These are phyloP conservation scores for Lycodopsis pacificus DNA, from an alignment of 2,797 vertebrate genomes.

Conservation along the genomic window DNA sequence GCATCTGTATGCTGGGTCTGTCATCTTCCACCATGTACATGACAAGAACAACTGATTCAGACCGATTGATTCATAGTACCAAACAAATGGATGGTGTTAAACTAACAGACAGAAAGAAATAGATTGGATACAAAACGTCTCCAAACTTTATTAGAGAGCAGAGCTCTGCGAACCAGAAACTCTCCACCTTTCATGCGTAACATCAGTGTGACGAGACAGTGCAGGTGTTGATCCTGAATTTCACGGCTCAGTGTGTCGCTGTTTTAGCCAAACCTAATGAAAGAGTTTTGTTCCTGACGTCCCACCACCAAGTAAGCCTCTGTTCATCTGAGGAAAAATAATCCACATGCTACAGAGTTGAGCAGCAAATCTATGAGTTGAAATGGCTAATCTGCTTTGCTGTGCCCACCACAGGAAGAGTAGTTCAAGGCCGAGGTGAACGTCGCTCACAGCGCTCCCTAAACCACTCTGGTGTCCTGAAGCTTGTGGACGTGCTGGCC, in stretches of 20 bases:
- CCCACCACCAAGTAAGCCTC: too few relatives aligned
- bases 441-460: slow-evolving; percentile 43
- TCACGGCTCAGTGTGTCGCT: slow-evolving; percentile 43
- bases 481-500: slow-evolving; percentile 31
- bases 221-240: neutral
- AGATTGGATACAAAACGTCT: neutral
- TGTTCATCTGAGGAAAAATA: neutral
- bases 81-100: neutral
- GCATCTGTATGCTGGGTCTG: neutral
- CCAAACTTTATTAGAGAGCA: neutral
- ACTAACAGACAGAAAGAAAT: neutral
- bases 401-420: slow-evolving; percentile 1
- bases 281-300: neutral
- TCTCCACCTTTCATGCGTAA: neutral
- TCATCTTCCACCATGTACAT: neutral
- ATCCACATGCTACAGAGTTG: neutral
- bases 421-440: slow-evolving; percentile 48
- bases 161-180: slow-evolving; percentile 9
- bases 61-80: neutral
- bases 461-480: slow-evolving; percentile 35
- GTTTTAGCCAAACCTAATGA: neutral
- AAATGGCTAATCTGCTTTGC: neutral
- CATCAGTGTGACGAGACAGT: neutral
- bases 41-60: neutral
- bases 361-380: neutral